Conservation (phyloP, 92 coral and sea anemone species). For the Micromussa lordhowensis region DNA sequence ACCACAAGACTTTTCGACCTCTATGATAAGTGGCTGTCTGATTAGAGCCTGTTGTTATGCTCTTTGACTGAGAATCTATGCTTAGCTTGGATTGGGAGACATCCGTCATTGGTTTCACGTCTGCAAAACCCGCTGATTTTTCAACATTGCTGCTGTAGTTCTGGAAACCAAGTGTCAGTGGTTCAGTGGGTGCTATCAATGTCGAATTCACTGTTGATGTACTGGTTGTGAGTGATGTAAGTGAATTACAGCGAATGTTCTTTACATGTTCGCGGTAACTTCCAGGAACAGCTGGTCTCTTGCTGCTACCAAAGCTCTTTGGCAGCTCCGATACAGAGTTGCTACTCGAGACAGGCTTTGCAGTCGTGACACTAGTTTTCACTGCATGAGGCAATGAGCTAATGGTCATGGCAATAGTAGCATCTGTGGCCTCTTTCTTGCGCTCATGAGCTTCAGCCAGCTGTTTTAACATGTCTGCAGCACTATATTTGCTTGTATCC, state of each 20-base stretch:
- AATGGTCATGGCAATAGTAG: neutral
- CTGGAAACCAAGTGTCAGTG: neutral
- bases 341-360: neutral
- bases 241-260: conserved; percentile 41
- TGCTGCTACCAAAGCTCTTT: neutral
- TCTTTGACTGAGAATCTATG: neutral
- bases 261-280: conserved; percentile 46
- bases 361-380: neutral
- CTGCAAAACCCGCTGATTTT: neutral
- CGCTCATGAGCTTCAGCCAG: conserved; percentile 67
- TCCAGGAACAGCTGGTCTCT: conserved; percentile 14
- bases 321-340: neutral
- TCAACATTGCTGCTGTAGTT: neutral
- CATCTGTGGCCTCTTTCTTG: conserved; percentile 4
- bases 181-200: neutral
- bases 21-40: conserved; percentile 3
- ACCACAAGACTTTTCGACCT: conserved; percentile 50
- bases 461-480: conserved; percentile 78
- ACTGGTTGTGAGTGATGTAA: conserved; percentile 3
- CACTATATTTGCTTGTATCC: conserved; percentile 68
- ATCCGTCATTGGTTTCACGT: neutral
- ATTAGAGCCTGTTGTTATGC: neutral
- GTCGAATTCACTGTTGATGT: conserved; percentile 26
- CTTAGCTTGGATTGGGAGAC: neutral
- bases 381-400: neutral